Evolutionary conservation across 2,888 invertebrate genomes (phyloP).

Genomic region (Eupeodes luniger): DNA sequence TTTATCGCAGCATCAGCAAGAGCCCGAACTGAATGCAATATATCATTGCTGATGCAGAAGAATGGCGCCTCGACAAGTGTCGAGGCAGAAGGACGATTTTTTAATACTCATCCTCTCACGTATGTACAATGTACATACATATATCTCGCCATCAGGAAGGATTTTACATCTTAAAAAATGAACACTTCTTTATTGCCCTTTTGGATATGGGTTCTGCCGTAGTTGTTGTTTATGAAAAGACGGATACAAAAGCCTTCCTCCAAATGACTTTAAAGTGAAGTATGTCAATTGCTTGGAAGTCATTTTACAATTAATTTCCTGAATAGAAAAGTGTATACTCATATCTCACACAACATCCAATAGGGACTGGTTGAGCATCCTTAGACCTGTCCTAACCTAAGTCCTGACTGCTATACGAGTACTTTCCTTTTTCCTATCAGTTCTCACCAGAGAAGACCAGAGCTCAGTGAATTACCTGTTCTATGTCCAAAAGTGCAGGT

Average conservation of each 20-base stretch:
- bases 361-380: neutral
- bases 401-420: neutral
- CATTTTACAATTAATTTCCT: conserved; percentile 56
- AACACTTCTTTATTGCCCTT: conserved; percentile 15
- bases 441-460: neutral
- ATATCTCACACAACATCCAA: neutral
- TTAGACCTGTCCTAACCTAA: neutral
- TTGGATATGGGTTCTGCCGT: neutral
- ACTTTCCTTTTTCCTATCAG: neutral
- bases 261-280: conserved; percentile 20
- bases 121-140: too few species aligned
- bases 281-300: conserved; percentile 65
- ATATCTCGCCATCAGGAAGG: neutral
- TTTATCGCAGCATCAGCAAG: conserved; percentile 35
- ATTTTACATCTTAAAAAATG: conserved; percentile 26
- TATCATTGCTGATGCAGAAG: neutral
- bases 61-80: neutral
- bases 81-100: neutral
- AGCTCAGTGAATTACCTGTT: conserved; percentile 32
- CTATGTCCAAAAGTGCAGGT: conserved; percentile 15
- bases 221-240: neutral
- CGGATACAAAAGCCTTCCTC: neutral
- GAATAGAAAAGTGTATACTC: neutral
- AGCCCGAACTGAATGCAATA: neutral
- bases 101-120: neutral